These are phyloP conservation scores for Iguana delicatissima DNA, from an alignment of 2,797 vertebrate species.

Conservation along the genomic window DNA sequence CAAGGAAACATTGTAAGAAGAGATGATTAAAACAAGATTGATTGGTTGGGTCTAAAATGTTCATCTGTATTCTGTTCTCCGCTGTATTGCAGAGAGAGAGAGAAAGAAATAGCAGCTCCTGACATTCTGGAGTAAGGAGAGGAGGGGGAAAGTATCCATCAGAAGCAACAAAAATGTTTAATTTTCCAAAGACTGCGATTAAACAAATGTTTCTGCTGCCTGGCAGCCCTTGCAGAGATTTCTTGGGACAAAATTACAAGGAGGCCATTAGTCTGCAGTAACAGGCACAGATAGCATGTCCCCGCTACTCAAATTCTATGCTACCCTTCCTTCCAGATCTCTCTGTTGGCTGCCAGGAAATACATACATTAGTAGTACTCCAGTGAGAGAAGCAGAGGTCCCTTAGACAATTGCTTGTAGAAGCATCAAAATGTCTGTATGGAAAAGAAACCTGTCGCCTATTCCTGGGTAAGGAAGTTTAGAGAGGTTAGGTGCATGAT, in stretches of 20 bases:
- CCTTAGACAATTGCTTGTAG: background rate
- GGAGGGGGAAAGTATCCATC: conserved; percentile 63
- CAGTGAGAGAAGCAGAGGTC: background rate
- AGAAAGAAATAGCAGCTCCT: conserved; percentile 44
- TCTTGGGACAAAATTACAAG: conserved; percentile 71
- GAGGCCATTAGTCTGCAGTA: conserved; percentile 67
- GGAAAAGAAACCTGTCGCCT: background rate
- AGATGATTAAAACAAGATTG: conserved; percentile 56
- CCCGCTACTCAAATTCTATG: conserved; percentile 10
- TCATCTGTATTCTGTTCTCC: conserved; percentile 66
- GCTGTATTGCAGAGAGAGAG: conserved; percentile 60
- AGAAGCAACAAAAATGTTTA: conserved; percentile 63
- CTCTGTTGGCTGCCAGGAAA: background rate
- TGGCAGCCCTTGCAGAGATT: conserved; percentile 68
- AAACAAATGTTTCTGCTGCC: conserved; percentile 75
- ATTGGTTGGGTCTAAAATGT: conserved; percentile 56
- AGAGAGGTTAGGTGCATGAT: background rate
- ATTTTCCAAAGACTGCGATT: conserved; percentile 74
- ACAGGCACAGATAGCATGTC: conserved; percentile 23
- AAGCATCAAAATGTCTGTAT: background rate
- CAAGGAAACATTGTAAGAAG: conserved; percentile 51
- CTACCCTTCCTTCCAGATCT: background rate
- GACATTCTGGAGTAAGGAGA: conserved; percentile 32
- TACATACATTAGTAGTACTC: background rate
- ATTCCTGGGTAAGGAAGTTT: background rate